Evolutionary conservation across 2,113 vertebrate species (phyloP), one percentile per base, ranked within the genome.

Genomic region (Aleadryas rufinucha): DNA sequence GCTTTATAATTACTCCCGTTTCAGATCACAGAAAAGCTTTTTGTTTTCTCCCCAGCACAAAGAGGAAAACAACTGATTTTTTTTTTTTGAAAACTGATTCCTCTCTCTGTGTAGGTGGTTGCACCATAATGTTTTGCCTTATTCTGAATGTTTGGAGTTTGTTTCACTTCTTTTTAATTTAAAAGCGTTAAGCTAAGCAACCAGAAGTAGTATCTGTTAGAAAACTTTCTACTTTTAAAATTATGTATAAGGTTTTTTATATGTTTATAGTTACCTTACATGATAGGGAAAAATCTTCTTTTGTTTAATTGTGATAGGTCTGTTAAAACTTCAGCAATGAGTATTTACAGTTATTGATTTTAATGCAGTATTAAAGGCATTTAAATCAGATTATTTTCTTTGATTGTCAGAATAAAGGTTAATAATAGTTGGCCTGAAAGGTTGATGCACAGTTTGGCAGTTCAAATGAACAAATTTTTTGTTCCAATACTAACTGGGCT

Each of bases 261-360:
- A 89, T 87, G 44, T 52, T 77, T 86, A 89, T 26, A 35, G n/a
- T 41, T 93, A 71, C 47, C 68, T 78, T 86, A 76, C 11, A 80
- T 49, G 52, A 90, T 20, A 91, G 63, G 79, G 88, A 96, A 96
- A 95, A 30, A 47, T 81, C 50, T 81, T 78, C 72, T 59, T 96
- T 85, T 79, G 65, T 96, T 97, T 94, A 82, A 87, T 75, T 56
- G 84, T 94, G 86, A 94, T 70, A 96, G 63, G 83, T 95, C 90
- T 91, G 76, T 96, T 94, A 95, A 95, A 97, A 97, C 35, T 89
- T 54, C 63, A 94, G 61, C 83, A 96, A 97, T 93, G 69, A 77
- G 87, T 89, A 96, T 96, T 97, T 96, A 97, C 60, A 95, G 85
- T 52, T 97, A 96, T 96, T 96, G 95, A 97, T 97, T 97, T 98